phyloP scores from a whole-genome alignment of 2,113 vertebrate species.

The Ptilorrhoa leucosticta region DNA sequence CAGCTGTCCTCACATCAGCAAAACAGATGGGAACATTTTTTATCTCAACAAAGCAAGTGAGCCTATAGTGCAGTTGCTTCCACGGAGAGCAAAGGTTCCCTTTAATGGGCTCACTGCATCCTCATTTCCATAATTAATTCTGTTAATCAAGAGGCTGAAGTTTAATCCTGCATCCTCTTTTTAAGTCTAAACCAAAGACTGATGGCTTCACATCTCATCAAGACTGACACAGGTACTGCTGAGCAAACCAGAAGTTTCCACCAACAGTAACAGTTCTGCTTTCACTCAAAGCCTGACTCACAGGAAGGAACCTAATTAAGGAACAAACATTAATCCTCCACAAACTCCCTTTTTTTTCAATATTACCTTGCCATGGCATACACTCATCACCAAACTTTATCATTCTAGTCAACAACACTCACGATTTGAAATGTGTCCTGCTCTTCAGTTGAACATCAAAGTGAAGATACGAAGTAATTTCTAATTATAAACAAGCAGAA shows the following conservation, averaged over 20 bases:
- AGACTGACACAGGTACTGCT: neutral
- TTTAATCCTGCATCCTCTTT: neutral
- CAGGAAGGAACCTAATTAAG: neutral
- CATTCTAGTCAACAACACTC: neutral
- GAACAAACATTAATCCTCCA: neutral
- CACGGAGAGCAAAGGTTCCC: neutral
- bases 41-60: neutral
- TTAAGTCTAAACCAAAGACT: neutral
- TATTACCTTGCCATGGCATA: neutral
- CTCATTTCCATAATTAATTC: conserved; percentile 29
- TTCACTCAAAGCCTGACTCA: neutral
- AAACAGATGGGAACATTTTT: conserved; percentile 28
- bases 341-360: neutral
- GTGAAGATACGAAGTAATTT: neutral
- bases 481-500: neutral
- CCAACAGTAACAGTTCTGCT: neutral
- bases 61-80: neutral
- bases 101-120: neutral
- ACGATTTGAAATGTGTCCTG: neutral
- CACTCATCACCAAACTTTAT: neutral
- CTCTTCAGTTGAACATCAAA: neutral
- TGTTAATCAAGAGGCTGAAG: neutral
- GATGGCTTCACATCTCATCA: neutral
- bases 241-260: neutral
- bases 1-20: neutral